These are phyloP conservation scores for Typhlichthys eigenmanni DNA, from an alignment of 2,797 vertebrate species.

Conservation along the genomic window DNA sequence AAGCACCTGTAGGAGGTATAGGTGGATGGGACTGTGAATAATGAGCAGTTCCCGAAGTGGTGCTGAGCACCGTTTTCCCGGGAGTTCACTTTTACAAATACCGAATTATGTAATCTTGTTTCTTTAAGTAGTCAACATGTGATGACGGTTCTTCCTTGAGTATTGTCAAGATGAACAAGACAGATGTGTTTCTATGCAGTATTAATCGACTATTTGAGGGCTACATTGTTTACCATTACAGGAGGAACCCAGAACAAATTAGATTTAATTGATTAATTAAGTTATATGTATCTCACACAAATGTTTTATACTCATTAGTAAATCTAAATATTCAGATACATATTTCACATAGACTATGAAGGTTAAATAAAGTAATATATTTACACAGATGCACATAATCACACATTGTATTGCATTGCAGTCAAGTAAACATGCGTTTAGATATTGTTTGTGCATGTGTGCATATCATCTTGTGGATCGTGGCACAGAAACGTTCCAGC, in stretches of 20 bases:
- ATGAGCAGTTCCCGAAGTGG: too few species aligned
- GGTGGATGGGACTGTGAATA: background rate
- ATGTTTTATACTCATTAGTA: too few species aligned
- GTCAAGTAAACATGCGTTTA: background rate
- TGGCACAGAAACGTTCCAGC: conserved; percentile 50
- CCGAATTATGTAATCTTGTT: too few species aligned
- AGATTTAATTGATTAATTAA: conserved; percentile 8
- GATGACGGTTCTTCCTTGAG: too few species aligned
- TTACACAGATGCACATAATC: background rate
- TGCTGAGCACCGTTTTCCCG: too few species aligned
- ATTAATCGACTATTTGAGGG: background rate
- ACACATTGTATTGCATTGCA: background rate
- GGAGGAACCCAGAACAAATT: background rate
- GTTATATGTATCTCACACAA: background rate
- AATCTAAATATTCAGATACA: too few species aligned
- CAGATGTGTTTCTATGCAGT: too few species aligned
- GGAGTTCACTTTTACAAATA: too few species aligned
- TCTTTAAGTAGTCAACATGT: too few species aligned
- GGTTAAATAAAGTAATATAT: background rate
- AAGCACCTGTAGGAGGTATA: conserved; percentile 41
- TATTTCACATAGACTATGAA: too few species aligned
- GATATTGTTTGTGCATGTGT: conserved; percentile 29
- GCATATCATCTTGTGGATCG: conserved; percentile 7
- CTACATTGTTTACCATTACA: background rate
- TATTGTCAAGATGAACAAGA: too few species aligned